Evolutionary conservation across 2,113 vertebrate genomes (phyloP), one percentile per base, ranked within the genome.

Genomic region (Engystomops pustulosus): DNA sequence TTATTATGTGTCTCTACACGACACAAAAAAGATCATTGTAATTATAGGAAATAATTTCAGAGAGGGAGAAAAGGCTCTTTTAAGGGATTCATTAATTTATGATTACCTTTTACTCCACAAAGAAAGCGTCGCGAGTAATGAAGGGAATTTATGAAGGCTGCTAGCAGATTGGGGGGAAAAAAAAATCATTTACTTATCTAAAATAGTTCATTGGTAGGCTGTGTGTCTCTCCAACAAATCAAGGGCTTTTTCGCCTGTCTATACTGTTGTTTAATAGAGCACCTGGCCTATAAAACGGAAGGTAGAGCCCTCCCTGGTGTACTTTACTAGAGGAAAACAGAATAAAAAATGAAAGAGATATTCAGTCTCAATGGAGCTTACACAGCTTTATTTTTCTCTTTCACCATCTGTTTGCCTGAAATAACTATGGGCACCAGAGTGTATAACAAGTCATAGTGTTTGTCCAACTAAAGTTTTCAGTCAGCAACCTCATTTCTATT

Each of bases 381-480:
- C 8, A 12, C 83, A 90, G 87, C 83, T 90, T 87, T 88, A 87
- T 89, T 91, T 91, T 81, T 60, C 72, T 86, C 85, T 87, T 90
- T 87, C 80, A 79, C 87, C 88, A 92, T 91, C 89, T 93, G 90
- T 89, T 91, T 90, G 25, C 81, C 86, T 91, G 79, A 71, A 88
- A 90, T 77, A 45, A 1, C 84, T 88, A 77, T 0, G 44, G 78
- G 86, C 81, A 85, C 62, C 38, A 38, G 34, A 47, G 77, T 87
- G 79, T 90, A 90, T 87, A 90, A 72, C 81, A 86, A 90, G 47
- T 86, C 74, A 82, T 68, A 86, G 32, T 83, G 74, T 86, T 91
- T 81, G 51, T 71, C 78, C 88, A 87, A 86, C 32, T 88, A 84
- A 90, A 90, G 47, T 80, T 67, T 87, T 80, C 32, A 90, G 80